Evolutionary conservation across 2,888 invertebrate genomes (phyloP).

Genomic region (Teleiodes luculella): DNA sequence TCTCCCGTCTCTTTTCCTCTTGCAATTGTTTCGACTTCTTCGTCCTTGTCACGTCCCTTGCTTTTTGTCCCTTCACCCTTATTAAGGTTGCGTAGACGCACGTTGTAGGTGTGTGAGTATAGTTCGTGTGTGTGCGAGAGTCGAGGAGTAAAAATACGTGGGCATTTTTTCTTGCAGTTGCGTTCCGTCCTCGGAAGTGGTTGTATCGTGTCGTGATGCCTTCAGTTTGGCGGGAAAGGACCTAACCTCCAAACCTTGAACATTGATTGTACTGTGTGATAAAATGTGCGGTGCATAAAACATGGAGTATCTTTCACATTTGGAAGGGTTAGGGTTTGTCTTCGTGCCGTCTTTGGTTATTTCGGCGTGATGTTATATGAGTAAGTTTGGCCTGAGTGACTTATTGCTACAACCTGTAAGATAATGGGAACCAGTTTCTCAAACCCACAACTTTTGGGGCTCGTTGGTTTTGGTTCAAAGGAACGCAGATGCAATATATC

Average conservation of each 20-base stretch:
- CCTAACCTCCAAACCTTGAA: slow-evolving; percentile 15
- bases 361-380: slow-evolving; percentile 64
- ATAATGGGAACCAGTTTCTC: slow-evolving; percentile 6
- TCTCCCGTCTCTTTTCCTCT: slow-evolving; percentile 49
- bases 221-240: slow-evolving; percentile 62
- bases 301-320: slow-evolving; percentile 45
- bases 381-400: slow-evolving; percentile 40
- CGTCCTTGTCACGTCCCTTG: slow-evolving; percentile 59
- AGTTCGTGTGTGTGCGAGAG: slow-evolving; percentile 46
- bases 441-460: neutral
- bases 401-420: slow-evolving; percentile 3
- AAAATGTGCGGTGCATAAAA: slow-evolving; percentile 34
- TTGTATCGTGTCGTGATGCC: slow-evolving; percentile 45
- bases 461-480: neutral
- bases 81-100: slow-evolving; percentile 53
- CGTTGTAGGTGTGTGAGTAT: slow-evolving; percentile 52
- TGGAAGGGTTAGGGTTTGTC: slow-evolving; percentile 24
- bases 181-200: slow-evolving; percentile 47
- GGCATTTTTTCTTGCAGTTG: slow-evolving; percentile 45
- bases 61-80: slow-evolving; percentile 70
- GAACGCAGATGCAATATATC: slow-evolving; percentile 9
- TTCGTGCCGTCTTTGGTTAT: slow-evolving; percentile 44
- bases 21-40: slow-evolving; percentile 27
- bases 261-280: slow-evolving; percentile 13
- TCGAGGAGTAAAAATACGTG: slow-evolving; percentile 27